phyloP scores from a whole-genome alignment of 2,113 vertebrate species.

The Piprites chloris region DNA sequence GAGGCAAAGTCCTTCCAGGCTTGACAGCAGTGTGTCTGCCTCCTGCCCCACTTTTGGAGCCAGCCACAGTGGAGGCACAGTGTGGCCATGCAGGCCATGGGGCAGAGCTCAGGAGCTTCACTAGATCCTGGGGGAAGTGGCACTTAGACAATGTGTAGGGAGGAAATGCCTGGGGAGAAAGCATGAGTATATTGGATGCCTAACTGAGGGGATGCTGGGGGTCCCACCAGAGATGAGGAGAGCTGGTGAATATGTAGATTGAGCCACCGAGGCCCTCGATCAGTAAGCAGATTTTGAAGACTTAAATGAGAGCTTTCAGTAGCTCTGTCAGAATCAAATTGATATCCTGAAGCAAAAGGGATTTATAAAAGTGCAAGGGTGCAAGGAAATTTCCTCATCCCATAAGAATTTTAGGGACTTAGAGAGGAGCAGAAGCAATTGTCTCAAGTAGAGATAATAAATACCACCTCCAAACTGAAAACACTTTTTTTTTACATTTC shows the following conservation, averaged over 20 bases:
- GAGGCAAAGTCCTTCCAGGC: neutral
- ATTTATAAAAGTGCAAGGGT: neutral
- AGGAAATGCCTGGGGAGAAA: neutral
- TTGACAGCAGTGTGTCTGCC: rapidly evolving
- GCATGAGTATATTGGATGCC: rapidly evolving
- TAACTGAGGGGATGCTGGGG: neutral
- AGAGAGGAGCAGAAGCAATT: neutral
- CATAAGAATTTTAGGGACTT: neutral
- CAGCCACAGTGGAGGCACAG: neutral
- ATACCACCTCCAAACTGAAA: neutral
- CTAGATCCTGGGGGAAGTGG: neutral
- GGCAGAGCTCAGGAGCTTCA: neutral
- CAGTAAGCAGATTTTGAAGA: neutral
- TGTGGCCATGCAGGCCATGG: rapidly evolving
- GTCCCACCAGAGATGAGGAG: neutral
- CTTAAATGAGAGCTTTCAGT: neutral
- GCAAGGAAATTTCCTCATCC: neutral
- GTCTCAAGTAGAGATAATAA: neutral
- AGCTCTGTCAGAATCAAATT: neutral
- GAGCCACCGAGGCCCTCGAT: neutral
- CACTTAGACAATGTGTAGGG: neutral
- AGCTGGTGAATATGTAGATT: neutral
- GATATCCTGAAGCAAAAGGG: neutral
- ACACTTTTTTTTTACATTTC: neutral
- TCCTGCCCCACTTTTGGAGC: neutral